Base-by-base conservation (phyloP, 1,140 invertebrate genomes). In the Magallana ariakensis region DNA sequence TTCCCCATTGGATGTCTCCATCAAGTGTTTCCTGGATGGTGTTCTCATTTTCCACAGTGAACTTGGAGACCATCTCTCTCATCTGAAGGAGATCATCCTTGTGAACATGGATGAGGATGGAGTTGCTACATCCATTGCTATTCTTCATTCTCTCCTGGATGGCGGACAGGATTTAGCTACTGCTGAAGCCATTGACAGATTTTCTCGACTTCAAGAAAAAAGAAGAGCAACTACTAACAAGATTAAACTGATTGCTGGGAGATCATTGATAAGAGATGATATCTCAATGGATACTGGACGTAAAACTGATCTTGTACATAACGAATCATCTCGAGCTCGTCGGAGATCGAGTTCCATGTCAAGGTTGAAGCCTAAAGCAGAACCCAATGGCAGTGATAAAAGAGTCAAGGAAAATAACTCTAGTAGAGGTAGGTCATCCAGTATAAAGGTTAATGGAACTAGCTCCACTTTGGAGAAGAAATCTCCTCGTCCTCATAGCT, bases 101-200 rank as follows among this genome's bases (percentile, higher is more conserved):
- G 88, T 92, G 1, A 88, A 92, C 85, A 91, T 88, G 75, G 89
- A 91, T 60, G 70, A 87, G 16, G 87, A 92, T 26, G 83, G 84
- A 66, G 90, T 90, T 19, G 83, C 88, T 16, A 87, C 87, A 0
- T 87, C 90, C 6, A 89, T 90, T 56, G 82, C 80, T 62, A 80
- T 90, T 7, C 84, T 90, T 0, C 83, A 87, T 22, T 87, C 86
- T 84, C 57, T 87, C 2, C 26, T 88, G 13, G 89, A 90, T n/a
- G 83, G 13, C 19, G 87, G 88, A 15, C 83, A 84, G 13, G 85
- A 87, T 19, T 46, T 10, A 2, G 75, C 83, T 16, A 84, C 83
- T 5, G 86, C 86, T 13, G 56, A 75, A 56, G 86, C 86, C 10
- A 87, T 80, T 13, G 70, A 84, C 26, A 80, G 83, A 22, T 84